Evolutionary conservation across 2,797 vertebrate species (phyloP).

Genomic region (Vireo griseus): DNA sequence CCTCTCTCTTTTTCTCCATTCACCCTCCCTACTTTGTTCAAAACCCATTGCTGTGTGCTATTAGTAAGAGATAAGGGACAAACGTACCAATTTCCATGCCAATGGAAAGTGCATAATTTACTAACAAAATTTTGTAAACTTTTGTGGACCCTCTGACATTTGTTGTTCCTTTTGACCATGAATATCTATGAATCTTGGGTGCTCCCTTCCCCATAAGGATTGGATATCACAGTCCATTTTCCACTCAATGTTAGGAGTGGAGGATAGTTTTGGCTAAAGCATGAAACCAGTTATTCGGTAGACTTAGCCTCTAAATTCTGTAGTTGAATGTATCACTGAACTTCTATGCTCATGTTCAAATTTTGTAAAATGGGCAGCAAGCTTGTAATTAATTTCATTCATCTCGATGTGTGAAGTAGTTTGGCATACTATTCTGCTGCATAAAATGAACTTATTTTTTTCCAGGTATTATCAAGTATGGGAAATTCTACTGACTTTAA

Average conservation of each 20-base stretch:
- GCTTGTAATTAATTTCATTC: not conserved
- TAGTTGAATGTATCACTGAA: not conserved
- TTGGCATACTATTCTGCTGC: not conserved
- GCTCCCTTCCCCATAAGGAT: not conserved
- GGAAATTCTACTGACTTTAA: not conserved
- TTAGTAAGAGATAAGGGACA: not conserved
- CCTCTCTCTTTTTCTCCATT: not conserved
- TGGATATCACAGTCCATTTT: not conserved
- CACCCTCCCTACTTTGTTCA: not conserved
- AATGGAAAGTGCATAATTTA: not conserved
- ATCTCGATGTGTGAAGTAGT: not conserved
- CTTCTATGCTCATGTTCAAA: not conserved
- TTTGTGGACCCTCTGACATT: not conserved
- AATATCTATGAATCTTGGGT: not conserved
- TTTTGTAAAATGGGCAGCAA: not conserved
- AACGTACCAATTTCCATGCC: not conserved
- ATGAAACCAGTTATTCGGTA: not conserved
- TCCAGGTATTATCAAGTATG: not conserved
- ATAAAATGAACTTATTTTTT: not conserved
- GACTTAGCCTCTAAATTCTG: not conserved
- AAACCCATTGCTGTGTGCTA: not conserved
- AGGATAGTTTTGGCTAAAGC: not conserved
- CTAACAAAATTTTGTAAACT: not conserved
- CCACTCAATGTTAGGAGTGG: rapidly evolving
- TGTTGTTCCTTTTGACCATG: not conserved